Evolutionary conservation across 2,113 vertebrate species (phyloP).

Genomic region (Calidris pugnax): DNA sequence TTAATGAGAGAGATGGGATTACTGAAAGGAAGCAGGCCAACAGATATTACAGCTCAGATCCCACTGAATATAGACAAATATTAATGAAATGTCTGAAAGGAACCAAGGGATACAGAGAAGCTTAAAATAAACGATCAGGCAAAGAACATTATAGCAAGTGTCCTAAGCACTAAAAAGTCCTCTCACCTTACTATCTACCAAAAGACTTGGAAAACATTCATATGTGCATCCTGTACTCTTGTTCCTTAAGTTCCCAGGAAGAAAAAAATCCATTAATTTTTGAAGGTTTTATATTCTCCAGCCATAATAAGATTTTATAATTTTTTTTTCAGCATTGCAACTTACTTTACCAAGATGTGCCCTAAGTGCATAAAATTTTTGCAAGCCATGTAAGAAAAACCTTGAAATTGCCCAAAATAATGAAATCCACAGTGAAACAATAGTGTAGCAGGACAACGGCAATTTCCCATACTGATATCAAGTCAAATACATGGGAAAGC

Average conservation of each 20-base stretch:
- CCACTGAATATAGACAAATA: neutral
- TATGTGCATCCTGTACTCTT: neutral
- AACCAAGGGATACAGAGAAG: neutral
- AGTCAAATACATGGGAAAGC: neutral
- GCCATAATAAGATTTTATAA: neutral
- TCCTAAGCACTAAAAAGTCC: neutral
- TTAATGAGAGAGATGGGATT: conserved; percentile 26
- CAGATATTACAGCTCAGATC: neutral
- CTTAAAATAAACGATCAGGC: neutral
- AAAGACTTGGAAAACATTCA: neutral
- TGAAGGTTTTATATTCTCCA: neutral
- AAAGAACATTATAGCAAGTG: neutral
- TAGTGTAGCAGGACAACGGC: neutral
- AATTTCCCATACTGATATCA: neutral
- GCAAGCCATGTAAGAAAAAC: neutral
- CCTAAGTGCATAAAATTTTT: neutral
- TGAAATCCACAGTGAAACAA: neutral
- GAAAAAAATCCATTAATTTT: neutral
- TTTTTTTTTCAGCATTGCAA: neutral
- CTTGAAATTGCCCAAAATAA: neutral
- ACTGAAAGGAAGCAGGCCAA: neutral
- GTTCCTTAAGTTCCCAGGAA: neutral
- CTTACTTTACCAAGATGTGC: neutral
- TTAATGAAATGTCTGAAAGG: neutral
- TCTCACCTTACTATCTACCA: neutral